Percentiles rank a stretch among this genome's conserved stretches.
phyloP scores from a whole-genome alignment of 2,888 invertebrate genomes.

The Dryobota labecula region DNA sequence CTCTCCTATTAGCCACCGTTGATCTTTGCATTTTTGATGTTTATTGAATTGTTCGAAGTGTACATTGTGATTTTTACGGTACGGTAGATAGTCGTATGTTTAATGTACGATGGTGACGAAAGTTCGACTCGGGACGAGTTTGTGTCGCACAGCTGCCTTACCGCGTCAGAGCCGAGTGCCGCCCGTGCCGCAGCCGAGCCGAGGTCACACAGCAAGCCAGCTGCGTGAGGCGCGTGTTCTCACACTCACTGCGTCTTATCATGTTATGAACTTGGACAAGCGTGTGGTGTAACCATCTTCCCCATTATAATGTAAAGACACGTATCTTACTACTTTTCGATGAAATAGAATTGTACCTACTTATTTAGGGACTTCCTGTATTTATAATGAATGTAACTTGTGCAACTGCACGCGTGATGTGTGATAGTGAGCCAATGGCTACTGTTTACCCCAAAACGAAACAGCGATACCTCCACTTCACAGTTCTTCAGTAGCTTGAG shows the following conservation, averaged over 20 bases:
- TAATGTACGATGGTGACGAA: slow-evolving; percentile 18
- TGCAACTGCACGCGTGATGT: background rate
- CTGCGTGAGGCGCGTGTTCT: background rate
- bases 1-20: slow-evolving; percentile 85
- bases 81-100: slow-evolving; percentile 48
- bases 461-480: background rate
- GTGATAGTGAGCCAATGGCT: background rate
- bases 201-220: background rate
- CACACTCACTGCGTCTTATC: background rate
- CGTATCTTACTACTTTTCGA: slow-evolving; percentile 2
- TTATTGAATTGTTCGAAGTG: slow-evolving; percentile 83
- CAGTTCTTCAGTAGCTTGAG: background rate
- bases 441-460: background rate
- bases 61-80: slow-evolving; percentile 70
- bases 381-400: background rate
- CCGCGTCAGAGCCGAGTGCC: slow-evolving; percentile 14
- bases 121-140: slow-evolving; percentile 13
- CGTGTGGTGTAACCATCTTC: background rate
- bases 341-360: slow-evolving; percentile 18
- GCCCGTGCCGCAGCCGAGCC: background rate
- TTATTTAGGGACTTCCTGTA: background rate
- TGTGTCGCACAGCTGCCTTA: slow-evolving; percentile 39
- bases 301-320: background rate
- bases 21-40: slow-evolving; percentile 86
- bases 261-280: background rate